Base-by-base conservation (phyloP, 2,113 vertebrate genomes). In the Bubalus kerabau region DNA sequence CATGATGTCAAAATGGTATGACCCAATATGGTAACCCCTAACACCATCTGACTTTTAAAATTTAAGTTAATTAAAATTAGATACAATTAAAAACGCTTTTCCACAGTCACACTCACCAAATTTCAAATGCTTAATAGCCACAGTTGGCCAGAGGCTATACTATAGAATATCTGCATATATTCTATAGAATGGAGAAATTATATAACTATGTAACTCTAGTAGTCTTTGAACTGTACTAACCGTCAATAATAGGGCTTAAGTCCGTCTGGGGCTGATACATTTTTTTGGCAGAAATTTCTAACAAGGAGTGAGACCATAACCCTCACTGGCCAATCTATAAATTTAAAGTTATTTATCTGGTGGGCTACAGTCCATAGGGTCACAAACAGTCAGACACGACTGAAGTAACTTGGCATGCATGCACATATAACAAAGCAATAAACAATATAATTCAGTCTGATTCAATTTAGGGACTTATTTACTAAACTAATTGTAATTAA, bases 361-460 rank as follows among this genome's bases (percentile, higher is more conserved):
- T 76, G 71, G 71, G 40, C 23, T 43, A 7, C 40, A 76, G 40
- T 43, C 12, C 71, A 26, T 7, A 43, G 71, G 11, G 40, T 76
- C 21, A 23, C 11, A 36, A 21, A 36, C 17, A 71, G 26, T 60
- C 60, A 32, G 71, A 24, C 12, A 8, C 0, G 6, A 15, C 12
- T 26, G 40, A 76, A 43, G 40, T 24, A 26, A 43, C 40, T 26
- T 43, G 26, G 40, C 6, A 0, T 0, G 0, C 71, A 43, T 14
- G 6, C 40, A 7, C 36, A 15, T 85, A 19, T 15, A 81, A 12
- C 5, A 24, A 95, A 88, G 3, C 21, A 84, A 14, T 46, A 60
- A 92, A n/a, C 81, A 54, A 67, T 56, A 80, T 54, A 91, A 87
- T 50, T 86, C 12, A 87, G 12, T 76, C 23, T n/a, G 9, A 62